A percentile compares a stretch with the other conserved stretches of the same genome.
Evolutionary conservation across 1,140 invertebrate species (phyloP).

Genomic region (Pygmarrhopalites habei): DNA sequence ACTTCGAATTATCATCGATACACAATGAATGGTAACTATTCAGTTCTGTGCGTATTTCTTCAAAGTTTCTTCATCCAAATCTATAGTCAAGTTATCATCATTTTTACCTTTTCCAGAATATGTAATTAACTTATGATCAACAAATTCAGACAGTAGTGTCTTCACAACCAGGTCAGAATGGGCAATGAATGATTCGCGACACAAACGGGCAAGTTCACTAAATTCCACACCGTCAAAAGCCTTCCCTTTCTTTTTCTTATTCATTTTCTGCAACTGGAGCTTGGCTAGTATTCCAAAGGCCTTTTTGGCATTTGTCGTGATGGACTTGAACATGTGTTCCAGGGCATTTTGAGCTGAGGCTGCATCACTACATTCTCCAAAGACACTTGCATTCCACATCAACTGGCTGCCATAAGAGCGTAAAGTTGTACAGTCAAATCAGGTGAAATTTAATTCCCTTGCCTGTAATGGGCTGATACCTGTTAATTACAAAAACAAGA

Average conservation of each 20-base stretch:
- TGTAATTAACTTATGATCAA: conserved; percentile 34
- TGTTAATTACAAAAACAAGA: not conserved
- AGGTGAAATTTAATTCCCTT: conserved; percentile 25
- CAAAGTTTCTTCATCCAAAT: conserved; percentile 6
- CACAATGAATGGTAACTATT: too few species aligned
- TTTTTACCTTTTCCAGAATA: conserved; percentile 16
- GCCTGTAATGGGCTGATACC: conserved; percentile 17
- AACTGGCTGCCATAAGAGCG: conserved; percentile 17
- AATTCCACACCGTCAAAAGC: conserved; percentile 29
- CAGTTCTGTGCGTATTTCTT: not conserved
- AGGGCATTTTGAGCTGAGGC: conserved; percentile 16
- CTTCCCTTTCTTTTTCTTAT: conserved; percentile 11
- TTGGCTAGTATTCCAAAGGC: conserved; percentile 29
- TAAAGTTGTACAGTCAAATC: conserved; percentile 32
- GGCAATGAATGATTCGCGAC: conserved; percentile 32
- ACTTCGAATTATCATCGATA: too few species aligned
- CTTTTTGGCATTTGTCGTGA: conserved; percentile 32
- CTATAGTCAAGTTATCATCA: conserved; percentile 10
- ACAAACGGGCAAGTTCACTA: conserved; percentile 19
- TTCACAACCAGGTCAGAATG: conserved; percentile 22
- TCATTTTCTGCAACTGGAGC: conserved; percentile 27
- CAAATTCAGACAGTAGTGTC: conserved; percentile 29
- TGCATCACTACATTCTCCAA: conserved; percentile 10
- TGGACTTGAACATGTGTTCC: conserved; percentile 31
- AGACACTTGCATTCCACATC: conserved; percentile 13